Base-by-base conservation (phyloP, 2,797 vertebrate genomes). In the Karalla daura region DNA sequence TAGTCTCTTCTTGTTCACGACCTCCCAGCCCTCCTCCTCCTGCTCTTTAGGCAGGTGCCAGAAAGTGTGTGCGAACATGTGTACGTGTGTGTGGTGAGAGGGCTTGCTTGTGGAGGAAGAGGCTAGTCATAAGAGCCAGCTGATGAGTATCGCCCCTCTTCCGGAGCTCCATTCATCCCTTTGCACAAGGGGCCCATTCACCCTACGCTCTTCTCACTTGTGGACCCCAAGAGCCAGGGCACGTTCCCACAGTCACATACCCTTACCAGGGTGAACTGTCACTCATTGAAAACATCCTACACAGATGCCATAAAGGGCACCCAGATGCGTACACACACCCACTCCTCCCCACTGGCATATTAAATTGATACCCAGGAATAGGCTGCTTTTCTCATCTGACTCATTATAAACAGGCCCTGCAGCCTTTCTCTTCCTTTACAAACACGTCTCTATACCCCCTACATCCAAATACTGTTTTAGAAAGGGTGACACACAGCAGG, bases 111-210 rank as follows among this genome's bases (percentile, higher is more conserved):
- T 69, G 69, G 62, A 86, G 88, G 84, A 89, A 89, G 87, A 76
- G 69, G 76, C 73, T 27, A 76, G 78, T 87, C 79, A 86, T 83
- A 61, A 68, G 77, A 80, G 81, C 85, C 89, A 91, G 86, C 88
- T 90, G 88, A 91, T 91, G 86, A 84, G 85, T 71, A 82, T 88
- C 87, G 70, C 83, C n/a, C 78, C 82, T 83, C 86, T 87, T 91
- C 92, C 88, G 92, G 92, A 90, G 81, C 75, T 76, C 82, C 83
- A 92, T 93, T 93, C 91, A 92, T 86, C 78, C 60, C 66, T 12
- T 11, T 69, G 87, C 87, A 94, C 93, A 94, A 93, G 88, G 88
- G n/a, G 75, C 56, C 85, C 86, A 91, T 93, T 93, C 89, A 93
- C 74, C 56, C 70, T n/a, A 41, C 21, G 81, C 87, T 88, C 90